Evolutionary conservation across 2,888 invertebrate genomes (phyloP).

Genomic region (Eilema sororculum): DNA sequence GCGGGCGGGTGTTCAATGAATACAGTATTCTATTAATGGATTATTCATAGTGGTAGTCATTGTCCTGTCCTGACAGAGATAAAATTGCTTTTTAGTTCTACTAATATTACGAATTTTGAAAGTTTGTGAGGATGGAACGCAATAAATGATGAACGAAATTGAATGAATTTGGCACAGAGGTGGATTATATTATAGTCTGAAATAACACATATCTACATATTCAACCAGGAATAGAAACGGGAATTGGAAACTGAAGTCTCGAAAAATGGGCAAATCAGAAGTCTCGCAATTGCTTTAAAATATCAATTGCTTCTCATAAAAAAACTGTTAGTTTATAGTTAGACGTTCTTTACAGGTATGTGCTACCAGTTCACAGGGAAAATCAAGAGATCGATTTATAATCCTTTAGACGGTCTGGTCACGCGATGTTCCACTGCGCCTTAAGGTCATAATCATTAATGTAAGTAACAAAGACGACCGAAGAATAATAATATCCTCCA

Average conservation of each 20-base stretch:
- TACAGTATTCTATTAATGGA: neutral
- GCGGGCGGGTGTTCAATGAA: neutral
- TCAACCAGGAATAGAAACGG: too few species aligned
- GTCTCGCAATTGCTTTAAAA: too few species aligned
- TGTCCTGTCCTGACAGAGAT: neutral
- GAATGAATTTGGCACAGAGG: too few species aligned
- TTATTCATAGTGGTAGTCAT: neutral
- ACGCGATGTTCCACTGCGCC: slow-evolving; percentile 4
- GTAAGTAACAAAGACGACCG: slow-evolving; percentile 3
- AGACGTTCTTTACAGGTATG: neutral
- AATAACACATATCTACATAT: too few species aligned
- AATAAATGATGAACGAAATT: too few species aligned
- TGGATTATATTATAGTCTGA: too few species aligned
- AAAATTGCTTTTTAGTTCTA: neutral
- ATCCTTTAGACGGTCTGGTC: neutral
- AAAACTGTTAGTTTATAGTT: neutral
- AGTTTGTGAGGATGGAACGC: neutral
- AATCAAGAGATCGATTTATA: slow-evolving; percentile 1
- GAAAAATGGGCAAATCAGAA: too few species aligned
- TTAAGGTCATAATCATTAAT: slow-evolving; percentile 8
- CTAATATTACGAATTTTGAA: neutral
- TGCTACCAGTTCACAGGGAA: slow-evolving; percentile 5
- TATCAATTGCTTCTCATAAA: too few species aligned
- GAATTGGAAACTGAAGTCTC: too few species aligned
- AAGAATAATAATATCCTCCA: slow-evolving; percentile 1